Conservation (phyloP, 2,113 vertebrate species). For the Bufo gargarizans region DNA sequence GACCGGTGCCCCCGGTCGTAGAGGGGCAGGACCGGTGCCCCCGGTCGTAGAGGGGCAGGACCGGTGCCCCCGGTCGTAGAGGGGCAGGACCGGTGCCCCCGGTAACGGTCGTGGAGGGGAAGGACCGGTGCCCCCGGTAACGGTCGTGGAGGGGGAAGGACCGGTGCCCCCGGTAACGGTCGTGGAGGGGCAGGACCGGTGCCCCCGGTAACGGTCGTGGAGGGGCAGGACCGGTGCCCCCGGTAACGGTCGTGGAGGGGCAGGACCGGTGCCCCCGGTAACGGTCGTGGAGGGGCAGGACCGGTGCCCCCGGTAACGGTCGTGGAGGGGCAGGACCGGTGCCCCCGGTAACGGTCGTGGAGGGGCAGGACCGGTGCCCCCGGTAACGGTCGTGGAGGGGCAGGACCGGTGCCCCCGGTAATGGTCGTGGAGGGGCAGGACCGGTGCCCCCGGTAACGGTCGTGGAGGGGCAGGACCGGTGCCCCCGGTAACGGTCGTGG, state of each 20-base stretch:
- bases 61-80: neutral
- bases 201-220: neutral
- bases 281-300: no score
- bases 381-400: no score
- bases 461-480: neutral
- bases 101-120: neutral
- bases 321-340: no score
- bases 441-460: no score
- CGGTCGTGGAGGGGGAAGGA: neutral
- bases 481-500: neutral
- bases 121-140: neutral
- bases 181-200: neutral
- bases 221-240: neutral
- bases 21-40: neutral
- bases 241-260: no score
- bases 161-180: neutral
- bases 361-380: neutral
- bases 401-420: no score
- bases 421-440: neutral
- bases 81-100: neutral
- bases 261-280: no score
- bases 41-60: no score
- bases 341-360: neutral
- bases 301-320: neutral
- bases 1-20: no score